Evolutionary conservation across 92 coral and sea anemone species (phyloP), one percentile per base, ranked within the genome.

Genomic region (Phenganax stokvisi): DNA sequence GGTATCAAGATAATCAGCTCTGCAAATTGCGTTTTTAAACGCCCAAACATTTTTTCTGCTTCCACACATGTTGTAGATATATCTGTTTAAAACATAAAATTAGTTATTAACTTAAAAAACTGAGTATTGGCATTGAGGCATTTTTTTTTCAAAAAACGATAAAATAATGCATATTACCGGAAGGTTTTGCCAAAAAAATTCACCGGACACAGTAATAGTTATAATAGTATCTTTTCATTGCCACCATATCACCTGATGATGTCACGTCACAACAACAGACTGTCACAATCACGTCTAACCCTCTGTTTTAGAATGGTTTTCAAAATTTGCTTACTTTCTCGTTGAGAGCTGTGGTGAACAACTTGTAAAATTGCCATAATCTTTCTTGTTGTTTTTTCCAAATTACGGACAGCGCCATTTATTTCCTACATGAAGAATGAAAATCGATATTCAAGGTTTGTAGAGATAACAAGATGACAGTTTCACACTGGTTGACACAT

Each of bases 301-400:
- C 47, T 37, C 3, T 37, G 47, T 37, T 37, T 37, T 37, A 37
- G 3, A 37, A 37, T 5, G 2, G 47, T 5, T 37, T 5, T 2
- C 2, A 16, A 30, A 69, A 8, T 15, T 11, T 31, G 55, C 85
- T 1, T 70, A 93, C 97, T 91, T 77, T 91, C 90, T 13, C 66
- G 74, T 58, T 86, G 80, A 8, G 97, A 90, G 8, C 88, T 85
- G 63, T 91, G 97, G 65, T 93, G 97, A 28, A 90, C 93, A 28
- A 85, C 97, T 88, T 93, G 97, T 79, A 93, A 86, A 20, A 88
- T 87, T 69, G 97, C 90, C 28, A 91, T 87, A 29, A 93, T 80
- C 76, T 89, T 92, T 72, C 97, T 90, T 54, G 93, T 96, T 58
- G 97, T 89, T 64, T 93, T 91, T 82, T 93, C 97, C 25, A 93